Conservation (phyloP, 2,888 invertebrate genomes). For the Stictocephala bisonia region DNA sequence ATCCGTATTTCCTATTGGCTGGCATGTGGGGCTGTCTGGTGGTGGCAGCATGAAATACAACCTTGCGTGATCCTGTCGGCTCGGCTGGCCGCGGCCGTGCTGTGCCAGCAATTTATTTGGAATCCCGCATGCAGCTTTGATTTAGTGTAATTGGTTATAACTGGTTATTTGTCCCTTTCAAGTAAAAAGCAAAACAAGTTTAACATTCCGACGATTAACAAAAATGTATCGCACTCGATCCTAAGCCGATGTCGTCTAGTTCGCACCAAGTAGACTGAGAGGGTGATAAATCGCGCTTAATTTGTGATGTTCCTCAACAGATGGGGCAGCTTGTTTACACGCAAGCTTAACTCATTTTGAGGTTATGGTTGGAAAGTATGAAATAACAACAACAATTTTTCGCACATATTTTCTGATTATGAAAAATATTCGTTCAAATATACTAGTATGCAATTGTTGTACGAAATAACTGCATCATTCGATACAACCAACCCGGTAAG, state of each 20-base stretch:
- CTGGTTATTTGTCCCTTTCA: conserved; percentile 41
- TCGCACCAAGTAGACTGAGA: background rate
- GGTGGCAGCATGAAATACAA: background rate
- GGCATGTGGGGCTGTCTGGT: background rate
- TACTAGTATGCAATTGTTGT: too few species aligned
- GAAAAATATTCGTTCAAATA: too few species aligned
- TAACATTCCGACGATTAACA: conserved; percentile 35
- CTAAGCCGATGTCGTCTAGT: background rate
- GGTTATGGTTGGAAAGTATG: too few species aligned
- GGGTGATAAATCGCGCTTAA: too few species aligned
- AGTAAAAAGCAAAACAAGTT: conserved; percentile 31
- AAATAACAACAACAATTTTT: too few species aligned
- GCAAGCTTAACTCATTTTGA: too few species aligned
- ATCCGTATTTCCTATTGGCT: too few species aligned
- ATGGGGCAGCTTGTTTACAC: too few species aligned
- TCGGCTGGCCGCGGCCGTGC: background rate
- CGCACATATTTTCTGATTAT: too few species aligned
- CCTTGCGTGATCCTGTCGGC: conserved; percentile 8
- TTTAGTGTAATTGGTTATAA: conserved; percentile 42
- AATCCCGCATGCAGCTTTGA: conserved; percentile 32
- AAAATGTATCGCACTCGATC: conserved; percentile 15
- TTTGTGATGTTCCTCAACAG: too few species aligned
- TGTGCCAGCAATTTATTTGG: conserved; percentile 13
- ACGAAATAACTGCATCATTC: too few species aligned
- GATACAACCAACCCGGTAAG: too few species aligned